A percentile compares a stretch with the other conserved stretches of the same genome.
Conservation (phyloP, 1,140 invertebrate species). For the Pectinophora gossypiella region DNA sequence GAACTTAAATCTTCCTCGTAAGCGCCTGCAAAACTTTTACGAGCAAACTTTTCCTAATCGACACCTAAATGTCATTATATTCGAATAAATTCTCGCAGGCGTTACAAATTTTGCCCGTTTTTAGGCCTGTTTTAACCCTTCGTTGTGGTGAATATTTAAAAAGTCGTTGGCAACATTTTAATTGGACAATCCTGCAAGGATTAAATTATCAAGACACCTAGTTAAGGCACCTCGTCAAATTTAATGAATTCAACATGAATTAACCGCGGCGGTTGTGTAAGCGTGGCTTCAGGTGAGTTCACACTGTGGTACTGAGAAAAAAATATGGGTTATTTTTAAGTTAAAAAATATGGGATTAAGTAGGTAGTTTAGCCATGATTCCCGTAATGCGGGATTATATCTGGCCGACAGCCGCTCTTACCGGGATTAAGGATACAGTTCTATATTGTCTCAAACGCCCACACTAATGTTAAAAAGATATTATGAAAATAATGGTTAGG, state of each 20-base stretch:
- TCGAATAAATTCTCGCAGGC: slow-evolving; percentile 51
- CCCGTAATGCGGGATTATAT: no score
- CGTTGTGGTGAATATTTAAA: slow-evolving; percentile 67
- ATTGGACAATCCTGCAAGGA: slow-evolving; percentile 69
- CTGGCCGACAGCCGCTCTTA: no score
- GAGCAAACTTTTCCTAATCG: slow-evolving; percentile 59
- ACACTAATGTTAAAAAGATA: no score
- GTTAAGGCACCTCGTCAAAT: slow-evolving; percentile 61
- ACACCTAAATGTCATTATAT: slow-evolving; percentile 69
- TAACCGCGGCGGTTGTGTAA: slow-evolving; percentile 38
- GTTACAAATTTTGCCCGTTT: slow-evolving; percentile 61
- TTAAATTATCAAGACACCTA: slow-evolving; percentile 75
- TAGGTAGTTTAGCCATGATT: no score
- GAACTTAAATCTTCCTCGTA: background rate
- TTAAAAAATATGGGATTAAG: no score
- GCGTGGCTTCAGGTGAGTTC: slow-evolving; percentile 18
- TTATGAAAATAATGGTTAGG: no score
- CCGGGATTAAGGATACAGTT: no score
- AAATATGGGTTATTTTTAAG: no score
- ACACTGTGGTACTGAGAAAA: slow-evolving; percentile 2
- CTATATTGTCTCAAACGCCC: no score
- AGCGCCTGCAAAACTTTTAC: slow-evolving; percentile 1
- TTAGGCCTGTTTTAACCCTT: slow-evolving; percentile 61
- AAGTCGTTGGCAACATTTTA: slow-evolving; percentile 72
- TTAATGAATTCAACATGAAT: slow-evolving; percentile 71